phyloP scores from a whole-genome alignment of 2,113 vertebrate species.

The Cyanistes caeruleus region DNA sequence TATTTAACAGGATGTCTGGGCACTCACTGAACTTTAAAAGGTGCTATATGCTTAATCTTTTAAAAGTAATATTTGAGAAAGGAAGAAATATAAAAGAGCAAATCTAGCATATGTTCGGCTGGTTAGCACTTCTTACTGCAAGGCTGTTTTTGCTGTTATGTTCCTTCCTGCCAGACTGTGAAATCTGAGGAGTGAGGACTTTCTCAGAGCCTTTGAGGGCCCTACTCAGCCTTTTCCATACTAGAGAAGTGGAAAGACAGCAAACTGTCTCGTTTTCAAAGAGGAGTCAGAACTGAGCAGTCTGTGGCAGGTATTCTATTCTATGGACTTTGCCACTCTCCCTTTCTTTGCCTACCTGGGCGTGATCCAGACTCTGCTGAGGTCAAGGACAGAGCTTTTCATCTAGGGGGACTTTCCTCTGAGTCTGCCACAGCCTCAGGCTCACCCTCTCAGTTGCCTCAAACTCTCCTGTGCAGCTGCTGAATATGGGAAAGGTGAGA shows the following conservation, averaged over 20 bases:
- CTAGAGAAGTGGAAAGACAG: background rate
- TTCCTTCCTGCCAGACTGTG: background rate
- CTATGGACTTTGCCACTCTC: background rate
- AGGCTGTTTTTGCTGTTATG: background rate
- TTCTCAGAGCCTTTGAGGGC: background rate
- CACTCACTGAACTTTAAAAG: background rate
- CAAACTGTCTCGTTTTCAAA: background rate
- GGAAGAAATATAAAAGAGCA: conserved; percentile 38
- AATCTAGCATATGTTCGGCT: conserved; percentile 10
- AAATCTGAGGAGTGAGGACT: background rate
- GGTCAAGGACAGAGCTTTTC: background rate
- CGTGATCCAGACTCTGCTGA: background rate
- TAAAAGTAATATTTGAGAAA: background rate
- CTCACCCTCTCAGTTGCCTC: background rate
- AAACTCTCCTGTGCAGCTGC: background rate
- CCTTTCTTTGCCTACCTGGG: background rate
- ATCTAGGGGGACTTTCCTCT: background rate
- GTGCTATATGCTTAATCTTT: background rate
- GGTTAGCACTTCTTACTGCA: conserved; percentile 25
- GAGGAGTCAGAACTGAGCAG: background rate
- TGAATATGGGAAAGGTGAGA: background rate
- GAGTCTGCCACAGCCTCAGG: background rate
- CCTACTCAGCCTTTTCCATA: background rate
- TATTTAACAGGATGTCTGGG: background rate
- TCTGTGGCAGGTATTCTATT: background rate